Evolutionary conservation across 2,113 vertebrate species (phyloP), one percentile per base, ranked within the genome.

Genomic region (Dermatemys mawii): DNA sequence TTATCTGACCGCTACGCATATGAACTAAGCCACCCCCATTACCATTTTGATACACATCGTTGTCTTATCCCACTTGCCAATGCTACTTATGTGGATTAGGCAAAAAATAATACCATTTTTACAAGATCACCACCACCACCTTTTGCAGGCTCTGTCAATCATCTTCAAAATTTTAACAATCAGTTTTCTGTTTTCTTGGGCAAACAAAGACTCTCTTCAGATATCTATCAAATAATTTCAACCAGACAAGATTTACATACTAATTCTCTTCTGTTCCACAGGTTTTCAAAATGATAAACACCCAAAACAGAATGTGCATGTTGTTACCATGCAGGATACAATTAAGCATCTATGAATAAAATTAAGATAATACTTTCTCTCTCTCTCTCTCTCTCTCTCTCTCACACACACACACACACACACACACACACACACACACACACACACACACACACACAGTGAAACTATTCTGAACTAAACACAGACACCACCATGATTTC

Each of bases 191-290:
- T 98, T 98, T 97, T 97, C 95, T 87, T 92, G 41, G 83, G 90
- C 94, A 98, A 97, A 98, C 96, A 97, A 95, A 95, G 82, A 53
- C 88, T 91, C 90, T 96, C 90, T 91, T 93, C 81, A 95, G 97
- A 98, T 98, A 97, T 95, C 97, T 98, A 98, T 97, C 97, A 95
- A 97, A 93, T 97, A 96, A 97, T 98, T 98, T 96, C 93, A 94
- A 70, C 3, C 2, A 81, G 24, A 95, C 86, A 91, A 78, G 76
- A 87, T 94, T 96, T 96, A 92, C 96, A 98, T 98, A 94, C 86
- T 96, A 97, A 98, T 94, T 90, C 76, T 86, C 67, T 91, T 89
- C 76, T 19, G 75, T 51, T 84, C 83, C 76, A 94, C 4, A 1
- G 11, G 35, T 95, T 83, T 88, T 90, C 87, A 76, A 76, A 46